Base-by-base conservation (phyloP, 2,113 vertebrate genomes). In the Protobothrops mucrosquamatus region DNA sequence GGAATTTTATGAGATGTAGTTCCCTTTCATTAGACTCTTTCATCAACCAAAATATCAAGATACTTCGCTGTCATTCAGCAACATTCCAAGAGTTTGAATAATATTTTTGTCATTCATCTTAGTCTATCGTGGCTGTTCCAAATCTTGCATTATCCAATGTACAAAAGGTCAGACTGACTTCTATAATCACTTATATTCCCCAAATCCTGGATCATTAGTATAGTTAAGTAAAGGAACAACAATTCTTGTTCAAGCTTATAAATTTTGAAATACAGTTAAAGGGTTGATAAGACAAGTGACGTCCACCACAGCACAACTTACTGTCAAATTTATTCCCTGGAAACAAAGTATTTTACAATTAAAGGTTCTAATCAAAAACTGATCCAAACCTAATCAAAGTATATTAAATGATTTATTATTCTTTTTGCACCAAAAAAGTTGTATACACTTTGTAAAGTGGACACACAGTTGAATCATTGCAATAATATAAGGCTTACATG, bases 321-420 rank as follows among this genome's bases (percentile, higher is more conserved):
- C 95, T 93, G 95, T 96, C 90, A 93, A 93, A 20, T 54, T 91
- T 94, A 95, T 95, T 95, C 94, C 95, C 94, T 95, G 95, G 89
- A 89, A 96, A 88, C 92, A 93, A 94, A 93, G 94, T 87, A 81
- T 94, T 94, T 64, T 90, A 94, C 15, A 85, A 94, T 95, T 74
- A 0, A 93, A 95, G 92, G 64, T 5, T 2, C 43, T 92, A 39
- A 89, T 90, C 95, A 93, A 1, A 91, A 88, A 55, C 87, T 88
- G 93, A 94, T 92, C 46, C 81, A 89, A 89, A 94, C 48, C 0
- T 0, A 92, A 92, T 86, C 14, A 51, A 26, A 7, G 89, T 93
- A 39, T 43, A 22, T 0, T 0, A 95, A 92, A 55, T 61, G 12
- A 43, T 89, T 90, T 85, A 74, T 56, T 93, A 43, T 85, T 34